Conservation (phyloP, 2,113 vertebrate species). For the Antechinus flavipes region DNA sequence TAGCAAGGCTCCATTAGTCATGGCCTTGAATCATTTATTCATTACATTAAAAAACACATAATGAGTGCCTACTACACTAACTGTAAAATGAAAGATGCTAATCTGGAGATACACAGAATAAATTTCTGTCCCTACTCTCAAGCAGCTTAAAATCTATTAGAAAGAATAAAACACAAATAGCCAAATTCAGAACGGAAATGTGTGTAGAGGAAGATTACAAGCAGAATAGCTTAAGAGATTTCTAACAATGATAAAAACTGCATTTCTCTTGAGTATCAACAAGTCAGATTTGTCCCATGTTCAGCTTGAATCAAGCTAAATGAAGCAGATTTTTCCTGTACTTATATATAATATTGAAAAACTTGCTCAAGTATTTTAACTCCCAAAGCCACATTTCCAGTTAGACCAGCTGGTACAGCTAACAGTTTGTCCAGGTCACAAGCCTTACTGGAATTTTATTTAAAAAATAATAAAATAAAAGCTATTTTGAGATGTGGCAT, state of each 20-base stretch:
- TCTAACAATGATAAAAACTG: background rate
- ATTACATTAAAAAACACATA: background rate
- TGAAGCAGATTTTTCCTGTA: background rate
- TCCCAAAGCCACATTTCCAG: background rate
- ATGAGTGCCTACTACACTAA: background rate
- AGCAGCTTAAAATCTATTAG: background rate
- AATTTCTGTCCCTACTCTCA: background rate
- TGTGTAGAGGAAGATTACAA: background rate
- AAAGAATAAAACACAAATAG: background rate
- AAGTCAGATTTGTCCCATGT: slow-evolving; percentile 14
- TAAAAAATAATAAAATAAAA: background rate
- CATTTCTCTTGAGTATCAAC: background rate
- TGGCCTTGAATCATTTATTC: background rate
- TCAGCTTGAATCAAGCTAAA: background rate
- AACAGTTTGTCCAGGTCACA: background rate
- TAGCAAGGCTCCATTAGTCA: background rate
- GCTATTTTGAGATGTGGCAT: background rate
- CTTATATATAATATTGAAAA: slow-evolving; percentile 12
- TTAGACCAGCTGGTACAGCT: background rate
- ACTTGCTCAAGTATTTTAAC: background rate
- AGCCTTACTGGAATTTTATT: background rate
- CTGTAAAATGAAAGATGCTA: background rate
- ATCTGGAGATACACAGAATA: background rate
- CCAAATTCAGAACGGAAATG: background rate
- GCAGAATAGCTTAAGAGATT: background rate